phyloP scores from a whole-genome alignment of 2,113 vertebrate species.

The Illadopsis cleaveri region DNA sequence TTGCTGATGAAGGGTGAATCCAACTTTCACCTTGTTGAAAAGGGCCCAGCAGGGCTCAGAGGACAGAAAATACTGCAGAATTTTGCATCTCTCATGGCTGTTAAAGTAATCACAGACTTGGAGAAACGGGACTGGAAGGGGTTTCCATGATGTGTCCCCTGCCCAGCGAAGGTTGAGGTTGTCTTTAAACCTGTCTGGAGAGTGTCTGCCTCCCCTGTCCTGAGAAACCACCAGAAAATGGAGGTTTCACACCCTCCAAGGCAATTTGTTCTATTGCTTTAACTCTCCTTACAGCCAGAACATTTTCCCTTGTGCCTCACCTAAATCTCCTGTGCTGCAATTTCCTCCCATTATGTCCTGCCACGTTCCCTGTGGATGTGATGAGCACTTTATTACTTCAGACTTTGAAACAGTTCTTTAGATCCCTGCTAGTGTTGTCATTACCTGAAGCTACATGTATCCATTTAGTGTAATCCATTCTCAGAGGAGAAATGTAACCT shows the following conservation, averaged over 20 bases:
- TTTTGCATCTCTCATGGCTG: background rate
- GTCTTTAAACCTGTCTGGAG: background rate
- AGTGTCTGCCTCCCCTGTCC: background rate
- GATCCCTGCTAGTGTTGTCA: background rate
- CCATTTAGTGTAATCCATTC: background rate
- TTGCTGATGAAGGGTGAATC: background rate
- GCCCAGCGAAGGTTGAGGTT: background rate
- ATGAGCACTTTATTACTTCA: background rate
- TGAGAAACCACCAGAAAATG: background rate
- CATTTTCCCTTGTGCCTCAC: background rate
- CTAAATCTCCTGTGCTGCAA: background rate
- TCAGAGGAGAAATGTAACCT: background rate
- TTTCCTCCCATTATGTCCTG: background rate
- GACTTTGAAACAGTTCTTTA: background rate
- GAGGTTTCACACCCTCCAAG: background rate
- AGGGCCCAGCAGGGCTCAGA: background rate
- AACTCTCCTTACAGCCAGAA: background rate
- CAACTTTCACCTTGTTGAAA: background rate
- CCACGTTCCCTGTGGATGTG: background rate
- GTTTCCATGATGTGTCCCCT: background rate
- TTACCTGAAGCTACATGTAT: background rate
- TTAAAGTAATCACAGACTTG: background rate
- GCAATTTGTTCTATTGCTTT: background rate
- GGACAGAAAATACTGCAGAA: background rate
- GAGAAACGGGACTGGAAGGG: background rate